phyloP scores from a whole-genome alignment of 2,113 vertebrate genomes.

The Pelecanoides urinatrix region DNA sequence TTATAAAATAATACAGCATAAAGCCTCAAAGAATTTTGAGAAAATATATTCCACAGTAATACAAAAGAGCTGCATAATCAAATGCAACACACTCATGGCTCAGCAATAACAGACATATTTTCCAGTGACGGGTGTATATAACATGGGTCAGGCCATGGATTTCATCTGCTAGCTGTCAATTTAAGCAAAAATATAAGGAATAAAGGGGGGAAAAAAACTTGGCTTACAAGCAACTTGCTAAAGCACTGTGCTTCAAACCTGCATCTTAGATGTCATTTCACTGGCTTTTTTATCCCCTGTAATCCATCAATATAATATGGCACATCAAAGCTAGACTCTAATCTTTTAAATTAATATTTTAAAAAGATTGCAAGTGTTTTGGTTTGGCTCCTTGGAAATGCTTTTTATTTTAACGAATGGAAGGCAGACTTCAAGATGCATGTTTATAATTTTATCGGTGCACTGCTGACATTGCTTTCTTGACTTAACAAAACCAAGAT shows the following conservation, averaged over 20 bases:
- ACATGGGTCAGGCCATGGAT: not conserved
- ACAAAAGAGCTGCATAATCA: not conserved
- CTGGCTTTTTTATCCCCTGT: not conserved
- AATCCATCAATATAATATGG: slow-evolving; percentile 19
- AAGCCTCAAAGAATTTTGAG: not conserved
- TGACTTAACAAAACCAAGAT: not conserved
- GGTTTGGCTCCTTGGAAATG: not conserved
- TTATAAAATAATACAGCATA: not conserved
- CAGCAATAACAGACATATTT: not conserved
- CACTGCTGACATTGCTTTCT: not conserved
- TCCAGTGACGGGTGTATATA: not conserved
- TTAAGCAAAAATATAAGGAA: not conserved
- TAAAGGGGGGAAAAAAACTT: not conserved
- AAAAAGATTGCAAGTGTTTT: slow-evolving; percentile 15
- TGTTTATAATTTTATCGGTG: not conserved
- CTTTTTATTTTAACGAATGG: not conserved
- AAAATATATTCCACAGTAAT: not conserved
- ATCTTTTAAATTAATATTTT: slow-evolving; percentile 43
- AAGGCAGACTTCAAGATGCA: not conserved
- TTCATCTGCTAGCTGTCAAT: not conserved
- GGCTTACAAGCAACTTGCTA: not conserved
- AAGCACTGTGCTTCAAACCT: not conserved
- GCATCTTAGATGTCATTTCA: not conserved
- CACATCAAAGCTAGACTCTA: slow-evolving; percentile 15
- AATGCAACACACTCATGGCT: not conserved